phyloP scores from a whole-genome alignment of 2,888 invertebrate species.

The Rotaria magnacalcarata region DNA sequence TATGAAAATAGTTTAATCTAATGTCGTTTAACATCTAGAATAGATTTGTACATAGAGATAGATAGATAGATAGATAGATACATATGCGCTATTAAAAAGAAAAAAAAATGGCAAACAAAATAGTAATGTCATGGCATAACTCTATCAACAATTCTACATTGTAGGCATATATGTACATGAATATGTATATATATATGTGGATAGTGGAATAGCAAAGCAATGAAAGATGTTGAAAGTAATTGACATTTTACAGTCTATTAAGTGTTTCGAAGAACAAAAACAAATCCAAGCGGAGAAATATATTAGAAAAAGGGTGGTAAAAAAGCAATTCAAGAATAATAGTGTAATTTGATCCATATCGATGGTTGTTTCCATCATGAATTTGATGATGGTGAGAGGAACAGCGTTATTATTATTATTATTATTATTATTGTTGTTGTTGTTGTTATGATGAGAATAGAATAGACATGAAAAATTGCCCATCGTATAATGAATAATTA shows the following conservation, averaged over 20 bases:
- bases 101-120: not conserved
- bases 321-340: not conserved
- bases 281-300: not conserved
- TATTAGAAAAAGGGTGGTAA: not conserved
- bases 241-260: conserved; percentile 32
- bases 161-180: not conserved
- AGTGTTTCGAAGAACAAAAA: not conserved
- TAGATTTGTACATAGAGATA: not conserved
- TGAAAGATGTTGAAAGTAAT: not conserved
- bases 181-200: not conserved
- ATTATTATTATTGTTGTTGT: not conserved
- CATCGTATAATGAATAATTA: conserved; percentile 6
- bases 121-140: not conserved
- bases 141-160: not conserved
- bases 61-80: not conserved
- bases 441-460: not conserved
- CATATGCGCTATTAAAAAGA: not conserved
- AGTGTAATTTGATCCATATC: conserved; percentile 21
- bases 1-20: not conserved
- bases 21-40: conserved; percentile 11
- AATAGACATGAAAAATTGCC: not conserved
- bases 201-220: not conserved
- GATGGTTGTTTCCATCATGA: not conserved
- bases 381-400: not conserved
- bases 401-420: too few relatives aligned